Evolutionary conservation across 92 coral and sea anemone genomes (phyloP).

Genomic region (Actinernus sp.): DNA sequence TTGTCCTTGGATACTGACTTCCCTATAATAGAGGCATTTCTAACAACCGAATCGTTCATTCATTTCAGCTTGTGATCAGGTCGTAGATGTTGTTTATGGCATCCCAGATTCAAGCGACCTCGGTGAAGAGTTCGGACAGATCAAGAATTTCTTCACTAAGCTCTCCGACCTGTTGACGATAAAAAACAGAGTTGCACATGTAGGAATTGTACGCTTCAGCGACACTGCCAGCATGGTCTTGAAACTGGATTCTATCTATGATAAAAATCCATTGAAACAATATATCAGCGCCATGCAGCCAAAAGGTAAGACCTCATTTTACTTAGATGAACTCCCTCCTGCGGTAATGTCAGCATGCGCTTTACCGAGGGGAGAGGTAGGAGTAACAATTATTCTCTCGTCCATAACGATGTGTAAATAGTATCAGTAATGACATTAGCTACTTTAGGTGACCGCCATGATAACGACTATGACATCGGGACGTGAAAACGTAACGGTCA

Average conservation of each 20-base stretch:
- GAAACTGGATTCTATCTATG: conserved; percentile 35
- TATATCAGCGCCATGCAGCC: conserved; percentile 31
- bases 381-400: too few species aligned
- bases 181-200: conserved; percentile 36
- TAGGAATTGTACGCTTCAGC: conserved; percentile 63
- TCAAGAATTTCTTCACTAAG: conserved; percentile 54
- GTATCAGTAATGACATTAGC: too few species aligned
- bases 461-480: too few species aligned
- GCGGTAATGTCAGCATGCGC: not conserved
- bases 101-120: conserved; percentile 74
- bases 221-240: conserved; percentile 44
- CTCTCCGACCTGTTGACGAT: conserved; percentile 37
- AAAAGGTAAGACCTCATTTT: conserved; percentile 6
- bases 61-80: conserved; percentile 68
- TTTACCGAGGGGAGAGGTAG: too few species aligned
- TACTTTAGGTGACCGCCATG: too few species aligned
- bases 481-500: too few species aligned
- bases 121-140: conserved; percentile 26
- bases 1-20: too few species aligned
- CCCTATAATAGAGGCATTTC: too few species aligned
- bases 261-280: conserved; percentile 8
- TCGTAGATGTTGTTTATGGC: conserved; percentile 75
- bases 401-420: too few species aligned
- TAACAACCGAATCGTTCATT: too few species aligned
- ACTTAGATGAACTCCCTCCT: not conserved